These are phyloP conservation scores for Petrocephalus schoutedeni DNA, from an alignment of 2,797 vertebrate species.

Conservation along the genomic window DNA sequence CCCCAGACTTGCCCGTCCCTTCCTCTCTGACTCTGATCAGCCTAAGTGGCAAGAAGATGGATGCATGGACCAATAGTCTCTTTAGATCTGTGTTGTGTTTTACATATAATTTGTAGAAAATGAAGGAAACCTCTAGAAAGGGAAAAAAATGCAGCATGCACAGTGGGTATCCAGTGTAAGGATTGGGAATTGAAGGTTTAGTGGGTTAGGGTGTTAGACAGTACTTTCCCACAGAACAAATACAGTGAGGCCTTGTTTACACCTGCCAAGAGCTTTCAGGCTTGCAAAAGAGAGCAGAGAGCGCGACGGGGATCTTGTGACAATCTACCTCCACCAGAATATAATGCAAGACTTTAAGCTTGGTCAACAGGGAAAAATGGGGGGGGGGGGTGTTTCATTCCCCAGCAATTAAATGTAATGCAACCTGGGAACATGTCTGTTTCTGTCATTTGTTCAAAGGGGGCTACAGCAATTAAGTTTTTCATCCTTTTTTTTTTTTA, in stretches of 20 bases:
- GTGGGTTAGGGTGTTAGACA: constrained; percentile 3
- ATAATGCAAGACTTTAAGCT: not conserved
- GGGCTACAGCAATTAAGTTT: not conserved
- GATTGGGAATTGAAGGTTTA: not conserved
- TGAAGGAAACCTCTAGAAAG: not conserved
- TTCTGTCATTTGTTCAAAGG: not conserved
- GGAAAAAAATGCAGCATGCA: not conserved
- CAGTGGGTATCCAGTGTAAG: not conserved
- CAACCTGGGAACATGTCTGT: not conserved
- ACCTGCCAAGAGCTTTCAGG: constrained; percentile 25
- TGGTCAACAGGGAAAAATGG: not conserved
- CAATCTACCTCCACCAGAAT: constrained; percentile 18
- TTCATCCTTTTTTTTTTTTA: not conserved
- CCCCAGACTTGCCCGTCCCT: not conserved
- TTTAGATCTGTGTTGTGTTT: not conserved
- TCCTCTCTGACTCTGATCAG: not conserved
- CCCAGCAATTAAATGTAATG: not conserved
- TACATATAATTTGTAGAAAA: not conserved
- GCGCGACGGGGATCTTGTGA: constrained; percentile 1
- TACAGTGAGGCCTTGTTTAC: constrained; percentile 40
- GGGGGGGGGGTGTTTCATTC: not conserved
- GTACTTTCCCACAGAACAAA: constrained; percentile 19
- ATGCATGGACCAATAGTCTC: not conserved
- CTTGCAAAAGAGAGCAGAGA: constrained; percentile 7
- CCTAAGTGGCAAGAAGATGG: not conserved